Evolutionary conservation across 2,797 vertebrate species (phyloP), one percentile per base, ranked within the genome.

Genomic region (Labeo calbasu): DNA sequence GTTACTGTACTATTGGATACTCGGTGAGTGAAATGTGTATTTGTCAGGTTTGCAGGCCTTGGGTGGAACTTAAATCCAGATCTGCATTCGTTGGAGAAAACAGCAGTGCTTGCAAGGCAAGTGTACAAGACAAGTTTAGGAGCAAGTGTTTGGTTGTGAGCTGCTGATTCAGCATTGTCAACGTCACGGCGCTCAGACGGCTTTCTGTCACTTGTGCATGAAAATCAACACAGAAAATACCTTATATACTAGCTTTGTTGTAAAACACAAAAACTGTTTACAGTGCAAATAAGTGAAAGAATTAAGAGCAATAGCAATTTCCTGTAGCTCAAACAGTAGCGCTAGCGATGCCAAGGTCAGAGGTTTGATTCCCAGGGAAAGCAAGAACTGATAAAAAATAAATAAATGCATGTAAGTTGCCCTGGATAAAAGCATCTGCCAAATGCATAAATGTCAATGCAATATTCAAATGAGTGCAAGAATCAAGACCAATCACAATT

Each of bases 21-120:
- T 63, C 10, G 6, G 11, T 19, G 23, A 48, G 15, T 61, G 40
- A 63, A 50, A 36, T 51, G 48, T 23, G 50, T 40, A 23, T 28
- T 63, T 59, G 12, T 43, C 73, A 59, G 10, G 10, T 28, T 79
- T 66, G 28, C 21, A 17, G 21, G 51, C 48, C 63, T 55, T 53
- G 7, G 4, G 25, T 40, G 46, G 13, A 79, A 43, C 19, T n/a
- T 55, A 68, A 23, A 43, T 23, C 0, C 63, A 43, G 46, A 69
- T 79, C 25, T 69, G 63, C 32, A 59, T 77, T 28, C 14, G 17
- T 21, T 43, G 40, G 40, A 43, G 40, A 28, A 69, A 79, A 79
- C 32, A 40, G 46, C 25, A 79, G 77, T 15, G 17, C 7, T n/a
- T 23, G 48, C 8, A 9, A 23, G 28, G 7, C 19, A 53, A 19